Percentiles rank a stretch among this genome's conserved stretches.
phyloP scores from a whole-genome alignment of 2,888 invertebrate genomes.

The Frankliniella intonsa region DNA sequence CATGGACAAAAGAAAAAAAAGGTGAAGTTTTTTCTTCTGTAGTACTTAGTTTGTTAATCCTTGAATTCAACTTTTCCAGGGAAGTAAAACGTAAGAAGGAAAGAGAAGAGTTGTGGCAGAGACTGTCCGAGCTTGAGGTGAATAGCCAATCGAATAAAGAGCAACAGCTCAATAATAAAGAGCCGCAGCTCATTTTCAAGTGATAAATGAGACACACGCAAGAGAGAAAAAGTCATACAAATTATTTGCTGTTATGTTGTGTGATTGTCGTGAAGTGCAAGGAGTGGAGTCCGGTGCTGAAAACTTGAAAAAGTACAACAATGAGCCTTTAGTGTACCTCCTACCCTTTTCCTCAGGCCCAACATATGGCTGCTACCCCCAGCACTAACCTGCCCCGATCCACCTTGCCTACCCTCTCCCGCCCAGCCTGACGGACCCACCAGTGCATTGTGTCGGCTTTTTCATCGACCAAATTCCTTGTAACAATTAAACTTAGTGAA shows the following conservation, averaged over 20 bases:
- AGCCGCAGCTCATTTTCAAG: slow-evolving; percentile 22
- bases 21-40: neutral
- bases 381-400: slow-evolving; percentile 1
- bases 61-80: slow-evolving; percentile 51
- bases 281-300: slow-evolving; percentile 21
- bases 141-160: slow-evolving; percentile 25
- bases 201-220: slow-evolving; percentile 17
- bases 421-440: slow-evolving; percentile 23
- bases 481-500: slow-evolving; percentile 18
- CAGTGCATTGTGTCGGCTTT: slow-evolving; percentile 11
- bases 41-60: neutral
- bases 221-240: slow-evolving; percentile 18
- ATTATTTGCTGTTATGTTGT: slow-evolving; percentile 18
- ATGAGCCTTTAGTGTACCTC: slow-evolving; percentile 24
- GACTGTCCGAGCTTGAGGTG: slow-evolving; percentile 20
- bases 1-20: slow-evolving; percentile 43
- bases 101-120: slow-evolving; percentile 96
- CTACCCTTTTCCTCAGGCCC: slow-evolving; percentile 23
- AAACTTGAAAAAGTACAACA: slow-evolving; percentile 25
- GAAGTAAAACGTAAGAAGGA: slow-evolving; percentile 95
- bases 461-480: slow-evolving; percentile 23
- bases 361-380: neutral
- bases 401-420: slow-evolving; percentile 13
- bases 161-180: slow-evolving; percentile 26
- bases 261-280: slow-evolving; percentile 24